Evolutionary conservation across 2,797 vertebrate species (phyloP).

Genomic region (Melanotaenia boesemani): DNA sequence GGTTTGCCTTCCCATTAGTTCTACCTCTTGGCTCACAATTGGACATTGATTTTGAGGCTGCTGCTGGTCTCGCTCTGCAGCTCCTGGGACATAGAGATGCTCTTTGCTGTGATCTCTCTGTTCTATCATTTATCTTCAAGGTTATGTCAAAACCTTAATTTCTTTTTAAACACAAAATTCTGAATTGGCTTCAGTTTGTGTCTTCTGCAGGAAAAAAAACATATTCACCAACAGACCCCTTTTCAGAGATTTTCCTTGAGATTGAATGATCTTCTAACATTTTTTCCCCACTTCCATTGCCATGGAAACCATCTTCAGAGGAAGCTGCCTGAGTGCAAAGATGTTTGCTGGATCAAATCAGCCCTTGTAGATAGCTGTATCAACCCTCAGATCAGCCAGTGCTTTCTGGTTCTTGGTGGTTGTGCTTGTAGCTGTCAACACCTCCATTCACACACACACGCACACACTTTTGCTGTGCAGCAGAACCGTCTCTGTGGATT

Average conservation of each 20-base stretch:
- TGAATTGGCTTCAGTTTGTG: not conserved
- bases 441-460: not conserved
- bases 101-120: not conserved
- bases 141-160: not conserved
- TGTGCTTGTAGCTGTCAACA: conserved; percentile 65
- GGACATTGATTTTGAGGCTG: conserved; percentile 18
- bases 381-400: conserved; percentile 53
- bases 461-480: conserved; percentile 41
- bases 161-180: conserved; percentile 2
- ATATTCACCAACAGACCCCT: not conserved
- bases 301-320: conserved; percentile 58
- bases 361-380: conserved; percentile 36
- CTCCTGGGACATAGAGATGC: conserved; percentile 8
- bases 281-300: conserved; percentile 12
- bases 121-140: not conserved
- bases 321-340: conserved; percentile 20
- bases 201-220: not conserved
- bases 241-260: not conserved
- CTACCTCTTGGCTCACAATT: conserved; percentile 11
- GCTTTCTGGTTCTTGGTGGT: conserved; percentile 52
- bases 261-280: not conserved
- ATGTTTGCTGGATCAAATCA: conserved; percentile 34
- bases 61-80: conserved; percentile 11
- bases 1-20: conserved; percentile 15
- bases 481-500: conserved; percentile 71